These are phyloP conservation scores for Melanotaenia nigrans DNA, from an alignment of 2,797 vertebrate species.

Conservation along the genomic window DNA sequence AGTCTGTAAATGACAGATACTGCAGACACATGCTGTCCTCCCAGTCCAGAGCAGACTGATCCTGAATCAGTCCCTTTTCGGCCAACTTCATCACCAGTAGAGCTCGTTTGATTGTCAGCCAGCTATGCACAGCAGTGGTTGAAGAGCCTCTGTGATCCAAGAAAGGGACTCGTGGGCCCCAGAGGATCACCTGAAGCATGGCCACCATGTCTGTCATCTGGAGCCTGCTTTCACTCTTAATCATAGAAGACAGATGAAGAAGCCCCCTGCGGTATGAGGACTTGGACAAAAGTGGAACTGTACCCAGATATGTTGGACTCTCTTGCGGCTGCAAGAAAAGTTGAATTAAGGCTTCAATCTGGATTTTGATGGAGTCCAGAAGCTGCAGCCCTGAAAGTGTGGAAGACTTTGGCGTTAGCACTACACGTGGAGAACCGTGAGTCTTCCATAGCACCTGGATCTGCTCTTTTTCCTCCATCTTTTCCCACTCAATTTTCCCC, in stretches of 20 bases:
- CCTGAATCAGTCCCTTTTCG: conserved; percentile 62
- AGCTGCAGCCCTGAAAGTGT: not conserved
- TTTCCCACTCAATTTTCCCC: conserved; percentile 7
- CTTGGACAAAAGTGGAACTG: conserved; percentile 16
- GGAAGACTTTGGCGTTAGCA: conserved; percentile 64
- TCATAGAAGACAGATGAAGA: conserved; percentile 67
- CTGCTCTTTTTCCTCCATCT: not conserved
- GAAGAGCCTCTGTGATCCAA: conserved; percentile 44
- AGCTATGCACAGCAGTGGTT: conserved; percentile 68
- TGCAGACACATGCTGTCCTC: conserved; percentile 86
- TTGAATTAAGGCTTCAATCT: conserved; percentile 76
- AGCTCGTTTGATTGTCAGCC: conserved; percentile 81
- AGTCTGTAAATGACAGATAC: conserved; percentile 78
- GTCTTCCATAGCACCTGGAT: conserved; percentile 67
- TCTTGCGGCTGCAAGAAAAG: conserved; percentile 68
- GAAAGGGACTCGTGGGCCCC: conserved; percentile 81
- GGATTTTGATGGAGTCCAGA: conserved; percentile 63
- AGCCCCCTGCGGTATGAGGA: conserved; percentile 78
- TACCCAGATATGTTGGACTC: conserved; percentile 29
- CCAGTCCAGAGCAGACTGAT: conserved; percentile 63
- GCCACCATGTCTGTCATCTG: conserved; percentile 60
- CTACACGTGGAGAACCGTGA: conserved; percentile 76
- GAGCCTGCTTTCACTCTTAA: conserved; percentile 62
- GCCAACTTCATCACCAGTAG: conserved; percentile 85
- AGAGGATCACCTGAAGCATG: conserved; percentile 86